These are phyloP conservation scores for Cinara cedri DNA, from an alignment of 2,888 invertebrate genomes.

Conservation along the genomic window DNA sequence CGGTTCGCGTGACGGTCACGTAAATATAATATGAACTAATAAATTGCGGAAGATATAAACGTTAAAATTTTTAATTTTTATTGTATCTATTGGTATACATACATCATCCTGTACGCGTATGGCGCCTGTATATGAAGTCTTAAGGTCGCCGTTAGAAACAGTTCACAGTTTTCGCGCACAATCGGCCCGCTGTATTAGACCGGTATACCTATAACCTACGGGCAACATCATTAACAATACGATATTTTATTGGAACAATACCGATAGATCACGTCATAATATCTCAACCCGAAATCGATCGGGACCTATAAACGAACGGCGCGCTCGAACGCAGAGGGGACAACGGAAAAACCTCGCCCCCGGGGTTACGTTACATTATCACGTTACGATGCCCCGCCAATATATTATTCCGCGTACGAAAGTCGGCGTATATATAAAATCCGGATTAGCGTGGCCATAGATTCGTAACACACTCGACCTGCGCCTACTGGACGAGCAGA, in stretches of 20 bases:
- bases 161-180: conserved; percentile 8
- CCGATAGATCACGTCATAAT: background rate
- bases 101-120: background rate
- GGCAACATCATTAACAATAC: conserved; percentile 10
- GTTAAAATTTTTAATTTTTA: too few species aligned
- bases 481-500: background rate
- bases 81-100: too few species aligned
- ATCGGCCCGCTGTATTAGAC: background rate
- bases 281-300: too few species aligned
- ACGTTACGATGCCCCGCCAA: background rate
- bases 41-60: too few species aligned
- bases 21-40: too few species aligned
- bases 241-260: conserved; percentile 1
- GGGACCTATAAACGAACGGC: too few species aligned
- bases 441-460: too few species aligned
- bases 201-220: background rate
- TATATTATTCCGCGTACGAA: background rate
- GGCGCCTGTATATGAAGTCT: background rate
- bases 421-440: background rate
- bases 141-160: conserved; percentile 24
- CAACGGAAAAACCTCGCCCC: background rate
- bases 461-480: background rate
- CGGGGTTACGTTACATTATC: background rate
- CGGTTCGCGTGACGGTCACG: too few species aligned
- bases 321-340: background rate